A percentile compares a stretch with the other conserved stretches of the same genome.
These are phyloP conservation scores for Athalia circularis DNA, from an alignment of 2,888 invertebrate genomes.

Conservation along the genomic window DNA sequence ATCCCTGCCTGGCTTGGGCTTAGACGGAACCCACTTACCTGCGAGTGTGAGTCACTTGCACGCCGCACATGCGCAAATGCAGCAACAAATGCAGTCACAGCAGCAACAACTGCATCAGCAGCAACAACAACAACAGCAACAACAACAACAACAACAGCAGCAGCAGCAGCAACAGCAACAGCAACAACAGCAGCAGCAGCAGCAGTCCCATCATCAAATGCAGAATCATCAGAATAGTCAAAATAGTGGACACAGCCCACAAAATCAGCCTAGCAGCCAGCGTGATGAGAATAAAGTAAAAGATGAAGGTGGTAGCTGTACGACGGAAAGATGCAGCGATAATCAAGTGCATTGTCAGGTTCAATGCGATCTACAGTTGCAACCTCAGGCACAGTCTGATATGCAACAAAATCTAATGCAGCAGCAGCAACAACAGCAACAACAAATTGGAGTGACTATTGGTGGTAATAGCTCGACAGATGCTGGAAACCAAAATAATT, in stretches of 20 bases:
- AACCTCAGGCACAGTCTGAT: slow-evolving; percentile 69
- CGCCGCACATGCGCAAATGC: slow-evolving; percentile 65
- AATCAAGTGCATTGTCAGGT: slow-evolving; percentile 73
- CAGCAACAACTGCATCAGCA: slow-evolving; percentile 64
- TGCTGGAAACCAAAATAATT: slow-evolving; percentile 62
- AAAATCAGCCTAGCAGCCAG: slow-evolving; percentile 65
- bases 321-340: slow-evolving; percentile 69
- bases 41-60: slow-evolving; percentile 70
- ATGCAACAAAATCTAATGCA: slow-evolving; percentile 72
- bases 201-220: slow-evolving; percentile 70
- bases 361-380: slow-evolving; percentile 74
- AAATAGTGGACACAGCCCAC: slow-evolving; percentile 71
- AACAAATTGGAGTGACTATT: slow-evolving; percentile 67
- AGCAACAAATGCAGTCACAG: slow-evolving; percentile 66
- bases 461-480: slow-evolving; percentile 63
- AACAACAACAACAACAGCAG: slow-evolving; percentile 63
- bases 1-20: slow-evolving; percentile 70
- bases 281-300: slow-evolving; percentile 75
- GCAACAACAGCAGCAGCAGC: slow-evolving; percentile 65
- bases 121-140: slow-evolving; percentile 73
- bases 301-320: slow-evolving; percentile 69
- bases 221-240: slow-evolving; percentile 72
- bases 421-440: slow-evolving; percentile 69
- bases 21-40: slow-evolving; percentile 71
- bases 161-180: slow-evolving; percentile 65